Evolutionary conservation across 2,797 vertebrate genomes (phyloP), one percentile per base, ranked within the genome.

Genomic region (Fistularia tabacaria): DNA sequence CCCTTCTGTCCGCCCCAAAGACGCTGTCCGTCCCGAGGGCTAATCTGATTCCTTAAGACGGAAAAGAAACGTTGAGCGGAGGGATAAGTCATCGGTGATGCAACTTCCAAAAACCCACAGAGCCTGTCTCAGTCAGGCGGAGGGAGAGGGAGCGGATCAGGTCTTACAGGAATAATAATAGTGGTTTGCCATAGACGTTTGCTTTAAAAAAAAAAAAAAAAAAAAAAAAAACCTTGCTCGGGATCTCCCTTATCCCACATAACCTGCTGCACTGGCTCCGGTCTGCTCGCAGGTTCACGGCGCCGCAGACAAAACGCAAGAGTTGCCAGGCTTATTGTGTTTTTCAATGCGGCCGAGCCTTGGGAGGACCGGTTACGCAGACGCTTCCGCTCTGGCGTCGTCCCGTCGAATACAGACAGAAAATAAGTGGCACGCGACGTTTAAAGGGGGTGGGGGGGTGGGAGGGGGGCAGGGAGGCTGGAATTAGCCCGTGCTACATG

Each of bases 101-200:
- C 83, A 85, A 85, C 72, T 75, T 57, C 60, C 79, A 55, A 25
- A 79, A 76, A 68, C 66, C 66, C 69, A 85, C 82, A 87, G 81
- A 85, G 83, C 77, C 74, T 49, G 81, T 85, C 76, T 86, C 72
- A 78, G 75, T 80, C 77, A 79, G 71, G 49, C 71, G 74, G 84
- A 85, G 71, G 49, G 73, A 75, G 84, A 85, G 82, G 84, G 86
- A 81, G 80, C 71, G 70, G 71, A 87, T 79, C 88, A 84, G 82
- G 86, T 89, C 84, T 88, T 87, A 85, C 85, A 83, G 88, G 87
- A 89, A 87, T 62, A 69, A 78, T 59, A 53, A 55, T 77, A 71
- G 73, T 74, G 76, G 67, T 25, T 25, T 25, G 25, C 25, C 25
- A 25, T 3, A 25, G 25, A 25, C 25, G 5, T 25, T 25, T 25